Percentiles rank a stretch among this genome's conserved stretches.
These are phyloP conservation scores for Psilanteris sp. DNA, from an alignment of 1,140 invertebrate species.

Conservation along the genomic window DNA sequence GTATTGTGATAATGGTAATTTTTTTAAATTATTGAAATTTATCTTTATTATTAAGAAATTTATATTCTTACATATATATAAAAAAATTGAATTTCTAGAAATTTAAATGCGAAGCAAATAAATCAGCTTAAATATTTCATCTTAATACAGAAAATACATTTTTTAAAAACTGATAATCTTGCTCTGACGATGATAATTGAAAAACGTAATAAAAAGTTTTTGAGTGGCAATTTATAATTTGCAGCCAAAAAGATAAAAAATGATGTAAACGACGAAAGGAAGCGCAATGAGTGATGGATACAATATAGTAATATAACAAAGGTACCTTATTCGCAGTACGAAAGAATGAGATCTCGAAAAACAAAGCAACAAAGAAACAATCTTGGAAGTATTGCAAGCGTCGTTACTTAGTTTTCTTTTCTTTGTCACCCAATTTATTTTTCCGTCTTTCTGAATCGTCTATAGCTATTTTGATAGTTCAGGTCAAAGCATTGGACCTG, in stretches of 20 bases:
- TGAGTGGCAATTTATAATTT: constrained; percentile 55
- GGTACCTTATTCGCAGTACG: constrained; percentile 13
- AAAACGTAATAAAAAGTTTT: constrained; percentile 44
- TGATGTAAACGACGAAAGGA: constrained; percentile 14
- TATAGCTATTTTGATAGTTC: constrained; percentile 19
- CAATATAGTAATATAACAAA: constrained; percentile 41
- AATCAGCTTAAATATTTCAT: too few relatives aligned
- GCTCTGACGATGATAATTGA: constrained; percentile 43
- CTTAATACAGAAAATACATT: too few relatives aligned
- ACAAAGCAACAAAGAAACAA: constrained; percentile 45
- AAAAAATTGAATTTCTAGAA: too few relatives aligned
- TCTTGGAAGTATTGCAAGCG: constrained; percentile 50
- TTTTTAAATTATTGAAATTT: too few relatives aligned
- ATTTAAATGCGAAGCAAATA: too few relatives aligned
- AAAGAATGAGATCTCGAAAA: constrained; percentile 40
- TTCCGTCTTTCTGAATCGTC: constrained; percentile 16
- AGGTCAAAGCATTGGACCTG: constrained; percentile 30
- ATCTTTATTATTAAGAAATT: too few relatives aligned
- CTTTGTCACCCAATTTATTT: constrained; percentile 57
- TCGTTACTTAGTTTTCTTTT: constrained; percentile 54
- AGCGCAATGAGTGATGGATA: constrained; percentile 46
- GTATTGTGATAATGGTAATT: too few relatives aligned
- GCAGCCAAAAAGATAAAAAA: constrained; percentile 28
- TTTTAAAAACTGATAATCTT: too few relatives aligned
- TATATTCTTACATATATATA: too few relatives aligned